Evolutionary conservation across 2,113 vertebrate genomes (phyloP), one percentile per base, ranked within the genome.

Genomic region (Corapipo altera): DNA sequence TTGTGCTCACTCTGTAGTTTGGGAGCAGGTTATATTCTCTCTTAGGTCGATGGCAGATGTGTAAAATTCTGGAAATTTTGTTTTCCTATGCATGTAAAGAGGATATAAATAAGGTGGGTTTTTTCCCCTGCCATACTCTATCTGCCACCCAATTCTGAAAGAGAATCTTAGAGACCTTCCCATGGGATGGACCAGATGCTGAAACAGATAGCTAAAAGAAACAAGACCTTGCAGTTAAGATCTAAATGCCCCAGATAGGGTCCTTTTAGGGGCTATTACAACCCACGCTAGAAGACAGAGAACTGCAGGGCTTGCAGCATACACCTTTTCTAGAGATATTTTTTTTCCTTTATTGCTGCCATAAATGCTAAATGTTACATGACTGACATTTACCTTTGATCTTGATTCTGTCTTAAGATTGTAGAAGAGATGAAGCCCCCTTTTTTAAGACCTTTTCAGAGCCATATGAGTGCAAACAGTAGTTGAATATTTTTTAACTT

Each of bases 401-500:
- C 46, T 48, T 35, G 43, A 43, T 57, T 77, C n/a, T 86, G 44
- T 54, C 32, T 58, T 69, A 57, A 67, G 22, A 81, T 37, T 5
- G 4, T 59, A 37, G 21, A 86, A 73, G n/a, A 66, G 16, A 69
- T 51, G 15, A 85, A 85, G 44, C 3, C 11, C 6, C 48, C n/a
- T 89, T 43, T 78, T 89, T 30, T 2, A 3, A 64, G 49, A 87
- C 32, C 26, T 84, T 94, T 85, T 70, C 54, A 91, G 51, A 76
- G 52, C 33, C 48, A 37, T 39, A 19, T 17, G 48, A 94, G n/a
- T 57, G 67, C 78, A 90, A 93, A 96, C 85, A 55, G 81, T 73
- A 95, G 88, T 48, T 73, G 62, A 96, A 85, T 59, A 32, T 78
- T 85, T 91, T 94, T 95, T 32, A 79, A 77, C 67, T 91, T 94